A percentile compares a stretch with the other conserved stretches of the same genome.
Evolutionary conservation across 2,797 vertebrate species (phyloP).

Genomic region (Coccyzus lansbergi): DNA sequence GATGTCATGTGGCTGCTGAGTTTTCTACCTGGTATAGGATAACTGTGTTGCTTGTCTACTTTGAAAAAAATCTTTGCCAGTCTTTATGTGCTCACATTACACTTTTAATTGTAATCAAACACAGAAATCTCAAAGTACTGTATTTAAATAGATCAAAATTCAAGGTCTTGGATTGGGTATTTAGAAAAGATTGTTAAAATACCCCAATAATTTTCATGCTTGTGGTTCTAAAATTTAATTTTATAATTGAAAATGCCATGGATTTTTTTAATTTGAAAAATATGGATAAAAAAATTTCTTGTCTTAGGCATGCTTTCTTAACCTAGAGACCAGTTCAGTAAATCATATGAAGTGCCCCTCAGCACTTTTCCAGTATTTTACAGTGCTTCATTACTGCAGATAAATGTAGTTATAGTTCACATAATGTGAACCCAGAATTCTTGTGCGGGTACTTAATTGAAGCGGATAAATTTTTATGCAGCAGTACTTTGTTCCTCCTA

Average conservation of each 20-base stretch:
- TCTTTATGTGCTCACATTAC: background rate
- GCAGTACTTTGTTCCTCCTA: constrained; percentile 66
- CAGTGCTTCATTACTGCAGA: constrained; percentile 42
- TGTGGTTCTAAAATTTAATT: constrained; percentile 23
- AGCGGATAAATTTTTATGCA: constrained; percentile 56
- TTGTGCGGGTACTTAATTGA: constrained; percentile 60
- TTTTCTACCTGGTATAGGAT: background rate
- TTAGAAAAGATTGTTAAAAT: constrained; percentile 16
- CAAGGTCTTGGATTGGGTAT: background rate
- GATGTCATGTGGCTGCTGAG: background rate
- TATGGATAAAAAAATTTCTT: constrained; percentile 12
- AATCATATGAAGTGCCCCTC: constrained; percentile 39
- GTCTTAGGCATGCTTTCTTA: constrained; percentile 44
- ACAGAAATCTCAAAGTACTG: background rate
- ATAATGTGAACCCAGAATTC: constrained; percentile 53
- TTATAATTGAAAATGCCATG: constrained; percentile 29
- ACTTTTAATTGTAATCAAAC: constrained; percentile 19
- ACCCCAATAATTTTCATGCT: background rate
- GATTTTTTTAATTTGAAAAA: constrained; percentile 61
- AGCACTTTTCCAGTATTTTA: constrained; percentile 55
- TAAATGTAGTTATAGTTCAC: constrained; percentile 43
- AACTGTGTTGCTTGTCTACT: background rate
- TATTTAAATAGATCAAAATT: background rate
- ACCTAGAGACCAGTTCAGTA: constrained; percentile 55
- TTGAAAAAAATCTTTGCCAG: background rate